Percentiles rank a stretch among this genome's conserved stretches.
These are phyloP conservation scores for Melanargia galathea DNA, from an alignment of 2,888 invertebrate genomes.

Conservation along the genomic window DNA sequence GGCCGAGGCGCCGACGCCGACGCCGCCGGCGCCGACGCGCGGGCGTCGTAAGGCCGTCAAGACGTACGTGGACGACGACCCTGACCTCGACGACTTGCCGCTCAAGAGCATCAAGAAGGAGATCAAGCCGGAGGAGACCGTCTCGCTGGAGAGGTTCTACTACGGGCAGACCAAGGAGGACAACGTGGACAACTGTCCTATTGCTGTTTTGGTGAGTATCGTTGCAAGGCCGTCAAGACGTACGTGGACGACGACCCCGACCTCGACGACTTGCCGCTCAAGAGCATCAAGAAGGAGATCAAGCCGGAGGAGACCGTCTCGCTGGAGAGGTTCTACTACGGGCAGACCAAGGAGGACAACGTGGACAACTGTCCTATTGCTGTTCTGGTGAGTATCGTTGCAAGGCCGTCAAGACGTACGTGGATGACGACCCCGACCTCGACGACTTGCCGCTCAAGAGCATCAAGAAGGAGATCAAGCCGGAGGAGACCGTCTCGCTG, in stretches of 20 bases:
- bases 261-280: slow-evolving; percentile 67
- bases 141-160: slow-evolving; percentile 84
- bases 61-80: slow-evolving; percentile 63
- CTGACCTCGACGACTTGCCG: slow-evolving; percentile 68
- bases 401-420: slow-evolving; percentile 54
- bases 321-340: slow-evolving; percentile 85
- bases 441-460: slow-evolving; percentile 71
- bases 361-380: slow-evolving; percentile 57
- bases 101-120: slow-evolving; percentile 73
- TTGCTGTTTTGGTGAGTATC: slow-evolving; percentile 65
- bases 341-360: slow-evolving; percentile 68
- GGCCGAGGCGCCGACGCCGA: slow-evolving; percentile 41
- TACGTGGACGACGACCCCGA: slow-evolving; percentile 66
- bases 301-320: slow-evolving; percentile 77
- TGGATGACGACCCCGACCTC: slow-evolving; percentile 63
- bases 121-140: slow-evolving; percentile 67
- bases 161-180: slow-evolving; percentile 80
- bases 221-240: slow-evolving; percentile 47
- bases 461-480: slow-evolving; percentile 69
- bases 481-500: slow-evolving; percentile 79
- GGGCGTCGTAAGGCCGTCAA: slow-evolving; percentile 60
- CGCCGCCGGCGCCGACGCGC: slow-evolving; percentile 44
- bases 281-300: slow-evolving; percentile 71
- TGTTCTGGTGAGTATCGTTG: slow-evolving; percentile 58
- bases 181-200: slow-evolving; percentile 49